Percentiles rank a stretch among this genome's conserved stretches.
phyloP scores from a whole-genome alignment of 2,888 invertebrate species.

The Diabrotica balteata region DNA sequence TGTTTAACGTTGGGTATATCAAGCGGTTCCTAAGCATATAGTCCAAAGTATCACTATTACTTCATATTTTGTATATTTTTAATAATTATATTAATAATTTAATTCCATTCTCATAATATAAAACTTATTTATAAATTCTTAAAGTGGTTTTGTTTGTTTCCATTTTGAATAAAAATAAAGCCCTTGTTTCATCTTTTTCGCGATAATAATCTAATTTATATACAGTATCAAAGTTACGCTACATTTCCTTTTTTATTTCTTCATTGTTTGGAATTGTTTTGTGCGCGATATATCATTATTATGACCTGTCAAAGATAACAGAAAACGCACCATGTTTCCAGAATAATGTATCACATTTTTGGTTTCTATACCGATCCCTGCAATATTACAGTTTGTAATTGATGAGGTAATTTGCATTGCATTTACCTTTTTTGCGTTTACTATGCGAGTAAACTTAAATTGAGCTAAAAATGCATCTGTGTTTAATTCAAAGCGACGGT shows the following conservation, averaged over 20 bases:
- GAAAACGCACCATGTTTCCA: constrained; percentile 16
- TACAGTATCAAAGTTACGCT: constrained; percentile 19
- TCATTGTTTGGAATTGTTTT: constrained; percentile 25
- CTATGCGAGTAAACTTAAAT: too few species aligned
- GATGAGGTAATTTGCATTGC: constrained; percentile 5
- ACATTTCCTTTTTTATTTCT: constrained; percentile 26
- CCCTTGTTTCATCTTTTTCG: constrained; percentile 2
- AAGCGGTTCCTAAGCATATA: too few species aligned
- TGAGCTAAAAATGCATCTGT: too few species aligned
- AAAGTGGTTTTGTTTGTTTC: background rate
- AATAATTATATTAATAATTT: too few species aligned
- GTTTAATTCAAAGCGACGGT: too few species aligned
- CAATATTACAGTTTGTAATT: constrained; percentile 14
- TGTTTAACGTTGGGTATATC: too few species aligned
- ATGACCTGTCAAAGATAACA: constrained; percentile 28
- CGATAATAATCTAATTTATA: constrained; percentile 19
- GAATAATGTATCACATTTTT: constrained; percentile 23
- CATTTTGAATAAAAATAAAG: constrained; percentile 2
- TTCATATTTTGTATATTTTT: too few species aligned
- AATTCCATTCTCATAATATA: too few species aligned
- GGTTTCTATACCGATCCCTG: constrained; percentile 8
- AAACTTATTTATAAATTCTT: background rate
- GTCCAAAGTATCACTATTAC: too few species aligned
- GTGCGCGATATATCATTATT: constrained; percentile 23
- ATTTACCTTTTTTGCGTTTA: background rate